Conservation (phyloP, 2,797 vertebrate species). For the Cuniculus paca region DNA sequence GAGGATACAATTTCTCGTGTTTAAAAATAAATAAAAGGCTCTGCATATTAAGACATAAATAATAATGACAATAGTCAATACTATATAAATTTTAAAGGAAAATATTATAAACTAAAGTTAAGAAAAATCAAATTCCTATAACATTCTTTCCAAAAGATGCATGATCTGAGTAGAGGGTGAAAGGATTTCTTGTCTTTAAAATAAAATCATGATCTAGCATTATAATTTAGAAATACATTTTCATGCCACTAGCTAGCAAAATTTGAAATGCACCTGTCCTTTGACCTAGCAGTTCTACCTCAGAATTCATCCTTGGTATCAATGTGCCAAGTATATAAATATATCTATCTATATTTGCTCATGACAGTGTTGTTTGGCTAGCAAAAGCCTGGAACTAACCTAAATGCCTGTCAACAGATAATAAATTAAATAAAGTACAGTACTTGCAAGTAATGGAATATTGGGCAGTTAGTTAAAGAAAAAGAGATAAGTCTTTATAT, state of each 20-base stretch:
- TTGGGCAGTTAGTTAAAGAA: constrained; percentile 42
- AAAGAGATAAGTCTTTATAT: neutral
- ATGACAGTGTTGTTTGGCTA: neutral
- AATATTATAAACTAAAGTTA: constrained; percentile 13
- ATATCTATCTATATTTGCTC: neutral
- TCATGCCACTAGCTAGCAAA: neutral
- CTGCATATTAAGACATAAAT: neutral
- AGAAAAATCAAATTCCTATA: constrained; percentile 46
- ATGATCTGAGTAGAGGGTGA: neutral
- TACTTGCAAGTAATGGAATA: neutral
- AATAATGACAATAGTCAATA: neutral
- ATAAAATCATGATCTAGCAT: neutral
- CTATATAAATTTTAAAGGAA: constrained; percentile 45
- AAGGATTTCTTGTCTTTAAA: constrained; percentile 52
- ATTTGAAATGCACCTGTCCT: neutral
- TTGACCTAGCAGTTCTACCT: neutral
- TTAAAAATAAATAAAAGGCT: neutral
- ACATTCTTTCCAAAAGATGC: constrained; percentile 29
- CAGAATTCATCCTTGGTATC: neutral
- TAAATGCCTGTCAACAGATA: neutral
- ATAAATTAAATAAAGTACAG: neutral
- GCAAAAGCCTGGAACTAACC: neutral
- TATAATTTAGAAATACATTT: neutral
- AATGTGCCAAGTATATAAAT: neutral
- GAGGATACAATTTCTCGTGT: neutral